Evolutionary conservation across 2,888 invertebrate genomes (phyloP).

Genomic region (Seira musarum): DNA sequence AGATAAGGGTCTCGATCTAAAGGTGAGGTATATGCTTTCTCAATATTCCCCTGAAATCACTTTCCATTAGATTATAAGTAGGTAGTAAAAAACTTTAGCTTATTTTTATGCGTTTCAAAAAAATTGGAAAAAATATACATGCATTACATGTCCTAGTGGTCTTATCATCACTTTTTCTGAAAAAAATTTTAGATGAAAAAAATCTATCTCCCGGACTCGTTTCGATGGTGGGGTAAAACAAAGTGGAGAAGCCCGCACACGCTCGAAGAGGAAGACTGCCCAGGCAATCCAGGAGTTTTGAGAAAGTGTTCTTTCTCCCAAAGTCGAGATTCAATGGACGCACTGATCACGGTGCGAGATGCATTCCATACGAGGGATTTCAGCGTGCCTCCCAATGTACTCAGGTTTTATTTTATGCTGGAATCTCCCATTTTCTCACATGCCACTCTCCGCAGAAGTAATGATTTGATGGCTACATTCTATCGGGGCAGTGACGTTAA

Average conservation of each 20-base stretch:
- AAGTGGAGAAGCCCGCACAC: slow-evolving; percentile 51
- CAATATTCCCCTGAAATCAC: not conserved
- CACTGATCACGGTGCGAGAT: slow-evolving; percentile 60
- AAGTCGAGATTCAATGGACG: slow-evolving; percentile 54
- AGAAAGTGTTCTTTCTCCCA: slow-evolving; percentile 56
- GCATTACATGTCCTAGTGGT: not conserved
- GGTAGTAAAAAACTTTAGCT: not conserved
- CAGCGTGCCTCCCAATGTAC: slow-evolving; percentile 51
- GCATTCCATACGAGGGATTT: slow-evolving; percentile 59
- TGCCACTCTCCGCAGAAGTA: slow-evolving; percentile 42
- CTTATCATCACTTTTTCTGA: slow-evolving; percentile 6
- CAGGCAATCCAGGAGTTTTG: slow-evolving; percentile 50
- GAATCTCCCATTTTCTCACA: slow-evolving; percentile 65
- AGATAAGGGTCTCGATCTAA: not conserved
- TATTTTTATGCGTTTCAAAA: not conserved
- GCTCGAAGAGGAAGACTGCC: slow-evolving; percentile 49
- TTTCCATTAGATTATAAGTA: not conserved
- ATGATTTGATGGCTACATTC: slow-evolving; percentile 63
- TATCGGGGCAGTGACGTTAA: slow-evolving; percentile 62
- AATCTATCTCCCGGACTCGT: slow-evolving; percentile 57
- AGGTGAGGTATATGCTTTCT: not conserved
- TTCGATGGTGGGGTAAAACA: slow-evolving; percentile 63
- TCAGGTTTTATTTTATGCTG: slow-evolving; percentile 65
- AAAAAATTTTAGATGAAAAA: slow-evolving; percentile 53
- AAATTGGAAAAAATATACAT: too few relatives aligned